These are phyloP conservation scores for Pogonocherus hispidulus DNA, from an alignment of 2,888 invertebrate species.

Conservation along the genomic window DNA sequence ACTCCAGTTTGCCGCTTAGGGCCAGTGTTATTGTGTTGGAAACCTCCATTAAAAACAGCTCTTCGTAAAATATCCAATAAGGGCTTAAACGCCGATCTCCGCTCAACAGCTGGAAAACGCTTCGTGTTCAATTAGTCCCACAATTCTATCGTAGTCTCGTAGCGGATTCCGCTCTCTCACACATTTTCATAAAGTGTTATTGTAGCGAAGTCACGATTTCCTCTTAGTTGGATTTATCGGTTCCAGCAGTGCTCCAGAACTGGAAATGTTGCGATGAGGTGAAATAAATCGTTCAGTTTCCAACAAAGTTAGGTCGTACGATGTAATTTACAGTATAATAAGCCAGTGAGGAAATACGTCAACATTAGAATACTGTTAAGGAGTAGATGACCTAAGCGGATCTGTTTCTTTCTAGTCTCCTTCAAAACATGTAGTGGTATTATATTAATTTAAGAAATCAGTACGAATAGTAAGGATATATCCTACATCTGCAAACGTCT, in stretches of 20 bases:
- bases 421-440: too few species aligned
- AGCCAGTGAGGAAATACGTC: too few species aligned
- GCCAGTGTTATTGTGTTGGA: too few species aligned
- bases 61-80: not conserved
- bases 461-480: too few species aligned
- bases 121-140: not conserved
- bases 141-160: not conserved
- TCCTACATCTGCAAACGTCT: too few species aligned
- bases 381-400: too few species aligned
- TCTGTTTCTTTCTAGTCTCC: too few species aligned
- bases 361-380: too few species aligned
- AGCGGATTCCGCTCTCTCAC: not conserved
- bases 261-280: not conserved
- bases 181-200: not conserved
- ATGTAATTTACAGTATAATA: too few species aligned
- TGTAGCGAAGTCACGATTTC: not conserved
- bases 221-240: not conserved
- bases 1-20: too few species aligned
- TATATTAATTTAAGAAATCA: too few species aligned
- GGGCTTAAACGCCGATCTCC: not conserved
- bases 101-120: slow-evolving; percentile 1
- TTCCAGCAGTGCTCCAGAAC: not conserved
- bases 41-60: not conserved
- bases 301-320: too few species aligned
- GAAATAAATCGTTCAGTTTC: not conserved